Evolutionary conservation across 2,113 vertebrate species (phyloP).

Genomic region (Meles meles): DNA sequence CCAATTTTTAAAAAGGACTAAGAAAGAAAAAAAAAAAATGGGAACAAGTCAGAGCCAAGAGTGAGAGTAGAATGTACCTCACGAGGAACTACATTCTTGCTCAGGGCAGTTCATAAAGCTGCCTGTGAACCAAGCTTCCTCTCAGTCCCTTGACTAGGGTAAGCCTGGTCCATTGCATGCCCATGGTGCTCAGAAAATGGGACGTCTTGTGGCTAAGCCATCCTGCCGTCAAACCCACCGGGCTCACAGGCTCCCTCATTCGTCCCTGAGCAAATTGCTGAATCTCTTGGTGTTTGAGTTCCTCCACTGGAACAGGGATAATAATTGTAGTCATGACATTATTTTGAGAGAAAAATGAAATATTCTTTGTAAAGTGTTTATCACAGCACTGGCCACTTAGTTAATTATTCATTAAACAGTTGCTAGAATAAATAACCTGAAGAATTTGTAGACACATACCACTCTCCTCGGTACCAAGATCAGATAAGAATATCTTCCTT

Average conservation of each 20-base stretch:
- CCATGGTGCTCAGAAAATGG: accelerated
- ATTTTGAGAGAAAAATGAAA: conserved; percentile 5
- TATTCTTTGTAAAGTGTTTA: background rate
- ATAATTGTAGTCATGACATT: background rate
- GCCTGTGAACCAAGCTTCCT: background rate
- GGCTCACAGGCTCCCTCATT: background rate
- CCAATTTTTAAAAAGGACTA: background rate
- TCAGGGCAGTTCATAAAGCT: background rate
- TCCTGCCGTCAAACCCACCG: background rate
- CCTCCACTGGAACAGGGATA: background rate
- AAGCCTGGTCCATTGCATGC: accelerated
- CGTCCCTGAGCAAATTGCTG: background rate
- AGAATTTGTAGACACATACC: background rate
- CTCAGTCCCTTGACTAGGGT: background rate
- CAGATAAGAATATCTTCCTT: background rate
- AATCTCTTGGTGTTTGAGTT: background rate
- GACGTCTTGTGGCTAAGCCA: accelerated
- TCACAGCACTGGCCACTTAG: background rate
- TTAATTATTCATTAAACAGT: background rate
- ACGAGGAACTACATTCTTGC: no score
- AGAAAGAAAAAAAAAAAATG: background rate
- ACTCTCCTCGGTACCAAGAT: background rate
- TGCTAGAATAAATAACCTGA: background rate
- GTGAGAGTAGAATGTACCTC: background rate
- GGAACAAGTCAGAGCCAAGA: background rate